phyloP scores from a whole-genome alignment of 2,797 vertebrate genomes.

The Pteronotus mesoamericanus region DNA sequence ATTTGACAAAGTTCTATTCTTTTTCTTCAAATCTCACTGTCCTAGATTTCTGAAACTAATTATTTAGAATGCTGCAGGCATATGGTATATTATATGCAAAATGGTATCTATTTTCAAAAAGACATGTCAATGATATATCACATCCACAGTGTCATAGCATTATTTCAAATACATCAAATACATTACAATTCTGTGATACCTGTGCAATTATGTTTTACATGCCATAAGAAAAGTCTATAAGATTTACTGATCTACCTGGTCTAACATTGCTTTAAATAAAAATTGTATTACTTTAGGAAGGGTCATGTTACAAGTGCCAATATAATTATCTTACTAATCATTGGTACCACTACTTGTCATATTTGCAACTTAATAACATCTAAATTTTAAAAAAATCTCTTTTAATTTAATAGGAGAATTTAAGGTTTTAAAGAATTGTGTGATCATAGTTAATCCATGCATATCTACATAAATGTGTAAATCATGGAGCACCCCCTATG shows the following conservation, averaged over 20 bases:
- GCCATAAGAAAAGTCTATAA: background rate
- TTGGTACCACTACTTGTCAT: background rate
- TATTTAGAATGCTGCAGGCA: background rate
- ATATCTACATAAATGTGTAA: background rate
- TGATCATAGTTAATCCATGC: constrained; percentile 41
- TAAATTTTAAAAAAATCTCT: background rate
- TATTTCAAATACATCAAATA: background rate
- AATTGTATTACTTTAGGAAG: background rate
- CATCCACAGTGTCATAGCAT: background rate
- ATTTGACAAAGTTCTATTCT: background rate
- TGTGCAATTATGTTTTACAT: background rate
- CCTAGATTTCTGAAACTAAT: background rate
- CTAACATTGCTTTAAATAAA: background rate
- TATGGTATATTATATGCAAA: background rate
- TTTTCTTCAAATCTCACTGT: background rate
- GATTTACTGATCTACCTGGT: background rate
- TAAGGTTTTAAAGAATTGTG: background rate
- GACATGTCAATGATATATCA: background rate
- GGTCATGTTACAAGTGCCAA: background rate
- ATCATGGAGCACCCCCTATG: background rate
- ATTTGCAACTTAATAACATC: background rate
- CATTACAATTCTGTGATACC: background rate
- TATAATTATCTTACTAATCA: background rate
- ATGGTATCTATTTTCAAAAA: background rate
- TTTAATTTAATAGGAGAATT: background rate